These are phyloP conservation scores for Caenorhabditis auriculariae DNA, from an alignment of 2,888 invertebrate genomes.

Conservation along the genomic window DNA sequence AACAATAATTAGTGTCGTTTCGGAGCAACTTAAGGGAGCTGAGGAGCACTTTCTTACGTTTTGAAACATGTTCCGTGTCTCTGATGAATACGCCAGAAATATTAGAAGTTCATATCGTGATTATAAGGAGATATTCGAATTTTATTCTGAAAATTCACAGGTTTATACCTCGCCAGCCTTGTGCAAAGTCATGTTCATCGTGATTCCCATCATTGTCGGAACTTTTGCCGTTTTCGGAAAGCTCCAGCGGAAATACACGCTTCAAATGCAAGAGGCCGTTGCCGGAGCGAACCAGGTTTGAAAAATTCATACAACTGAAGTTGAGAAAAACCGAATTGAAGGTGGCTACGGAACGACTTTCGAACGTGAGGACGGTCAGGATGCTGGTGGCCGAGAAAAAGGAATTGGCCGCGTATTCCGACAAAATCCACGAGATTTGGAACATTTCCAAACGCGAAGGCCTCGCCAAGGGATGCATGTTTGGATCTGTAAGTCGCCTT, in stretches of 20 bases:
- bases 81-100: not conserved
- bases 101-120: not conserved
- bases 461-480: constrained; percentile 83
- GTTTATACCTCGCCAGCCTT: constrained; percentile 87
- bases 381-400: constrained; percentile 83
- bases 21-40: too few relatives aligned
- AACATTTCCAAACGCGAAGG: constrained; percentile 83
- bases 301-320: not conserved
- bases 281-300: constrained; percentile 72
- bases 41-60: too few relatives aligned
- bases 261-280: constrained; percentile 73
- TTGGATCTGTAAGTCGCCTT: constrained; percentile 73
- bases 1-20: too few relatives aligned
- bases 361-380: constrained; percentile 88
- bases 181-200: constrained; percentile 80
- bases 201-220: constrained; percentile 86
- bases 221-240: constrained; percentile 75
- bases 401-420: constrained; percentile 71
- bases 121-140: not conserved
- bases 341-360: constrained; percentile 83
- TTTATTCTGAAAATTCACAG: constrained; percentile 68
- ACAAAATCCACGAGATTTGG: constrained; percentile 75
- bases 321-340: constrained; percentile 31
- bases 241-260: constrained; percentile 82
- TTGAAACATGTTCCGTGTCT: not conserved